A percentile compares a stretch with the other conserved stretches of the same genome.
These are phyloP conservation scores for Benthosema pterotum DNA, from an alignment of 2,797 vertebrate species.

Conservation along the genomic window DNA sequence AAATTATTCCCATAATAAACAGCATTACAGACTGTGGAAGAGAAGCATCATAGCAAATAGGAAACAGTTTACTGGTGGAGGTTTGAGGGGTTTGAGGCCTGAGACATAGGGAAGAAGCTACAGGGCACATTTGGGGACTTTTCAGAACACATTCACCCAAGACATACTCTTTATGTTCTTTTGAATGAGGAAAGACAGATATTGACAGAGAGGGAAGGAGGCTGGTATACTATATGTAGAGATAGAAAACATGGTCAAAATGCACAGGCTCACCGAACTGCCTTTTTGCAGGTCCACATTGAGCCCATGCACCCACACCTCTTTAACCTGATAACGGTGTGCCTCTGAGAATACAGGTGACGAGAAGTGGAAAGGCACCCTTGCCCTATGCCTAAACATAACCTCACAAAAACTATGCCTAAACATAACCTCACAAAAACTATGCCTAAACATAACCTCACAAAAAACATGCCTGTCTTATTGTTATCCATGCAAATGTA, in stretches of 20 bases:
- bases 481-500: too few relatives aligned
- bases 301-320: conserved; percentile 62
- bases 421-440: too few relatives aligned
- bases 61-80: conserved; percentile 3
- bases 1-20: conserved; percentile 16
- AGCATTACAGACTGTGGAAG: conserved; percentile 9
- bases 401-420: conserved; percentile 13
- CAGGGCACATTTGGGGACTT: conserved; percentile 4
- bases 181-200: conserved; percentile 10
- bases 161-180: not conserved
- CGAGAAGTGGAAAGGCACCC: conserved; percentile 38
- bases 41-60: conserved; percentile 14
- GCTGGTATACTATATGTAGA: too few relatives aligned
- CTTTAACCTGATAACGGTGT: conserved; percentile 56
- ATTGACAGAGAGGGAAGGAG: conserved; percentile 5
- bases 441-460: too few relatives aligned
- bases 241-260: too few relatives aligned
- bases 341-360: conserved; percentile 50
- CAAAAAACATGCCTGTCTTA: too few relatives aligned
- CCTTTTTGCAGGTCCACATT: conserved; percentile 56
- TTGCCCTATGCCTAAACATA: conserved; percentile 30
- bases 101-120: conserved; percentile 15
- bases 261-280: conserved; percentile 24
- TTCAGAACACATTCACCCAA: conserved; percentile 7
- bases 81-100: conserved; percentile 9